Evolutionary conservation across 2,113 vertebrate genomes (phyloP).

Genomic region (Catagonus wagneri): DNA sequence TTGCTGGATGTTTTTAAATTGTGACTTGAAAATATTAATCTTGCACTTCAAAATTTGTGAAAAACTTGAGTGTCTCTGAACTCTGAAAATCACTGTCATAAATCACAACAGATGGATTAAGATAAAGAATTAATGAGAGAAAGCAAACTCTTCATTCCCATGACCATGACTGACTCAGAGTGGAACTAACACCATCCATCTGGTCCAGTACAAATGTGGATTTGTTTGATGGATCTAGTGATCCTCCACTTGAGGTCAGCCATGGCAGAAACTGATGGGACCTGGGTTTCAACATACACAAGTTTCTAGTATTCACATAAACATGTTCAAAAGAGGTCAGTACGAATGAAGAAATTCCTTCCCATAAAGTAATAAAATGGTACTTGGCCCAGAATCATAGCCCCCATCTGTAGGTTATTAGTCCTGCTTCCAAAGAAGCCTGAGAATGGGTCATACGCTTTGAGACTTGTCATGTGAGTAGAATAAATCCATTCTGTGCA

Average conservation of each 20-base stretch:
- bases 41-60: slow-evolving; percentile 2
- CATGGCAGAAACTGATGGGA: neutral
- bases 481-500: neutral
- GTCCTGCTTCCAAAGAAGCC: neutral
- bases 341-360: neutral
- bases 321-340: neutral
- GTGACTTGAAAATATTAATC: neutral
- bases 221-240: neutral
- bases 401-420: neutral
- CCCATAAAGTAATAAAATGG: neutral
- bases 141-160: neutral
- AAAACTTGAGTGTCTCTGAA: neutral
- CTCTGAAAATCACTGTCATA: neutral
- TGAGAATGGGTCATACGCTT: neutral
- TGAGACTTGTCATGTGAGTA: neutral
- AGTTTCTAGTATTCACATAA: neutral
- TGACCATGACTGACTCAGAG: neutral
- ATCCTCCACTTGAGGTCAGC: neutral
- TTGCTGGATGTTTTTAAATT: neutral
- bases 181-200: neutral
- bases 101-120: neutral
- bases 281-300: neutral
- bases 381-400: neutral
- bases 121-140: neutral
- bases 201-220: fast-evolving